phyloP scores from a whole-genome alignment of 2,113 vertebrate genomes.

The Hydrolagus affinis region DNA sequence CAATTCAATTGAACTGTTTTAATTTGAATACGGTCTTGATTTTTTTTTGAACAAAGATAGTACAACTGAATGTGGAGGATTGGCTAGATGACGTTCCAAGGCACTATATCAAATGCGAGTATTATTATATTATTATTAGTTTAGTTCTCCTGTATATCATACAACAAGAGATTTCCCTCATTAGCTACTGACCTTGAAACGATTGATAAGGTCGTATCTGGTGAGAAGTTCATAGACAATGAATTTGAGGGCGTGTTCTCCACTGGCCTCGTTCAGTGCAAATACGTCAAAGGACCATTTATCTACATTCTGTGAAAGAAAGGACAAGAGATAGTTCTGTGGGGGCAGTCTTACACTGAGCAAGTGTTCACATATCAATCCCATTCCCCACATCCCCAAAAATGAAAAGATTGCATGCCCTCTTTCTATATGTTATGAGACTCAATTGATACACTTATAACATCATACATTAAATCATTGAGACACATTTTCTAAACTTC shows the following conservation, averaged over 20 bases:
- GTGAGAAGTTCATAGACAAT: constrained; percentile 97
- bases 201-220: constrained; percentile 89
- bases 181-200: constrained; percentile 79
- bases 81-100: too few relatives aligned
- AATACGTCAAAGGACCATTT: constrained; percentile 96
- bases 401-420: not conserved
- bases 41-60: too few relatives aligned
- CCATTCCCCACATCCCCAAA: not conserved
- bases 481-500: not conserved
- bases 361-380: not conserved
- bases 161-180: too few relatives aligned
- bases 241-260: constrained; percentile 91
- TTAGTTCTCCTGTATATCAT: too few relatives aligned
- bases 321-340: not conserved
- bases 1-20: too few relatives aligned
- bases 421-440: not conserved
- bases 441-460: not conserved
- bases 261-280: constrained; percentile 85
- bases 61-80: too few relatives aligned
- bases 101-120: too few relatives aligned
- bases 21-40: too few relatives aligned
- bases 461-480: not conserved
- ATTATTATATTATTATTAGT: too few relatives aligned
- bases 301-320: constrained; percentile 73
- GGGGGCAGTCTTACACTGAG: not conserved